Base-by-base conservation (phyloP, 1,140 invertebrate genomes). In the Uloborus diversus region DNA sequence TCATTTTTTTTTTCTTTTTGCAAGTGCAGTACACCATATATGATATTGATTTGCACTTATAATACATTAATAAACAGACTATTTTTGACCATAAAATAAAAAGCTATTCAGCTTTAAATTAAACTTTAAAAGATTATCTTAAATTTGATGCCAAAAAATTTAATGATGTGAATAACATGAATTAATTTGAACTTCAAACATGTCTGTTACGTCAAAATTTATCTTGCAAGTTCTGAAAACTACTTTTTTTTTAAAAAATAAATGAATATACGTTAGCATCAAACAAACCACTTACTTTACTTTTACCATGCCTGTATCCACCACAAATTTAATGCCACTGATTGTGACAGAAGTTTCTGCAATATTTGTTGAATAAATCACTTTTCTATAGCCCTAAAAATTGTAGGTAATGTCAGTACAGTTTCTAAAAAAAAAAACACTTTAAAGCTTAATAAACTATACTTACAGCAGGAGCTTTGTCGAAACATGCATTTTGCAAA, bases 281-380 rank as follows among this genome's bases (percentile, higher is more conserved):
- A 59, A 32, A 59, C 20, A 53, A 28, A 28, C 4, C 28, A 49
- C 85, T 86, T 87, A 91, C 91, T 92, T 92, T 71, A 91, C 90
- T 89, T 99, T 99, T 0, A 99, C 96, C 86, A 94, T 93, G 7
- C 98, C 98, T 80, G 93, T 92, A 85, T 99, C 98, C 79, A 99
- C 93, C 3, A 99, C 96, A 88, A 92, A 94, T 83, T 93, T 92
- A 78, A 99, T 95, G 25, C 95, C 95, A 57, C 88, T 93, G 84
- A 99, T 99, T 0, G 98, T 99, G 2, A 99, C 90, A 5, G 96
- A 98, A 1, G 96, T 97, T 88, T 98, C 98, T 3, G 98, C 98
- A 80, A 99, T 95, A 86, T 99, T 99, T 27, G 98, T 99, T n/a
- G 96, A 92, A 61, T 99, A 87, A 81, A 99, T 92, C 17, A 99